A percentile compares a stretch with the other conserved stretches of the same genome.
Conservation (phyloP, 2,113 vertebrate genomes). For the Miniopterus natalensis region DNA sequence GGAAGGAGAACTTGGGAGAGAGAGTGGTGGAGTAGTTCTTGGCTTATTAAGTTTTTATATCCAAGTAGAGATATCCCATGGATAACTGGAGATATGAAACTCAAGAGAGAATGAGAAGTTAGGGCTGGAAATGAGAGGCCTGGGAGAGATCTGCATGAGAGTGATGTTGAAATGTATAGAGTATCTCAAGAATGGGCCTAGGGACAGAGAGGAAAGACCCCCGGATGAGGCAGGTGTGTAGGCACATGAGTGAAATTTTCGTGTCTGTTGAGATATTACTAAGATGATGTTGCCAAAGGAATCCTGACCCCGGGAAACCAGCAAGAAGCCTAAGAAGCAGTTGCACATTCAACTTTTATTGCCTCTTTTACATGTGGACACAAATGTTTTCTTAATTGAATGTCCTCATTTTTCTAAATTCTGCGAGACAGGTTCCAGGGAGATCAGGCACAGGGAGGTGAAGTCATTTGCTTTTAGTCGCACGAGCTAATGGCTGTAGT, state of each 20-base stretch:
- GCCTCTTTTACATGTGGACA: conserved; percentile 23
- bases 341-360: background rate
- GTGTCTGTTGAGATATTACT: background rate
- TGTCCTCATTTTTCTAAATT: conserved; percentile 51
- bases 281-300: background rate
- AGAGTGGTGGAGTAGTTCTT: background rate
- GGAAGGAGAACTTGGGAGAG: background rate
- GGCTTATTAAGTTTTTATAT: background rate
- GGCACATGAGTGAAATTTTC: background rate
- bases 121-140: background rate
- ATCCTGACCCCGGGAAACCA: background rate
- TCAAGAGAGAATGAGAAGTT: background rate
- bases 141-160: background rate
- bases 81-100: background rate
- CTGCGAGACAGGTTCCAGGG: background rate
- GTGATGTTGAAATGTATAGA: background rate
- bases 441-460: conserved; percentile 40
- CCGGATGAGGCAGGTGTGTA: background rate
- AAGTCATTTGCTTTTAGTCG: conserved; percentile 70
- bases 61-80: background rate
- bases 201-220: background rate
- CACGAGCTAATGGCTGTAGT: conserved; percentile 53
- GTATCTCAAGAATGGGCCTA: background rate
- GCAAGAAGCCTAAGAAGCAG: background rate
- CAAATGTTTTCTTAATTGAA: conserved; percentile 40